These are phyloP conservation scores for Vanacampus margaritifer DNA, from an alignment of 2,113 vertebrate species.

Conservation along the genomic window DNA sequence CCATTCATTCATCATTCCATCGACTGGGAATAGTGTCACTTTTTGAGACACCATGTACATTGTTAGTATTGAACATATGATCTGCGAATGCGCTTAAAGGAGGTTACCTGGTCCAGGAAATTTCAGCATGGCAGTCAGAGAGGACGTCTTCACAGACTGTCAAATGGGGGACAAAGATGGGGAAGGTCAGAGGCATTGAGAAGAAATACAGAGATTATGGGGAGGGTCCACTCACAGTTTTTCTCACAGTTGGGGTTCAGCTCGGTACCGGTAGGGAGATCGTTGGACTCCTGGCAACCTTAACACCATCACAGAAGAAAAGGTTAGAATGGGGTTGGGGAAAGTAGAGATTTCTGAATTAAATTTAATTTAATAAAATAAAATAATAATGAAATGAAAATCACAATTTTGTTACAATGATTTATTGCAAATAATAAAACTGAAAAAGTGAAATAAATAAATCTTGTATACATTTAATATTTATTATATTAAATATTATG, in stretches of 20 bases:
- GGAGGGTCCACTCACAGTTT: not conserved
- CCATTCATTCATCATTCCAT: too few relatives aligned
- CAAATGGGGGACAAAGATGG: not conserved
- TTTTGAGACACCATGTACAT: not conserved
- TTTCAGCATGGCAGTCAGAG: not conserved
- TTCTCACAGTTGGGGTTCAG: not conserved
- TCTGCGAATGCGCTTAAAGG: not conserved
- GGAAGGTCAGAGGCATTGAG: not conserved
- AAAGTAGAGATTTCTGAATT: not conserved
- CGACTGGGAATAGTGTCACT: not conserved
- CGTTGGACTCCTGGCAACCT: not conserved
- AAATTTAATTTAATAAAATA: too few relatives aligned
- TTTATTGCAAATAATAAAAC: too few relatives aligned
- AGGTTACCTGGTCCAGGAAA: constrained; percentile 5
- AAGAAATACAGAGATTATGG: not conserved
- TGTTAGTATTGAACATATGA: not conserved
- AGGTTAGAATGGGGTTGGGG: not conserved
- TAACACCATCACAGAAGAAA: not conserved
- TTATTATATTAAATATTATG: too few relatives aligned
- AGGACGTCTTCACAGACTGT: not conserved
- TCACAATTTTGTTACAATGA: too few relatives aligned
- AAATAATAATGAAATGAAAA: not conserved
- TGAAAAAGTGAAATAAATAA: too few relatives aligned
- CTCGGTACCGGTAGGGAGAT: fast-evolving
- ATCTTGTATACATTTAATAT: too few relatives aligned